Evolutionary conservation across 92 coral and sea anemone species (phyloP).

Genomic region (Isaurus tuberculatus): DNA sequence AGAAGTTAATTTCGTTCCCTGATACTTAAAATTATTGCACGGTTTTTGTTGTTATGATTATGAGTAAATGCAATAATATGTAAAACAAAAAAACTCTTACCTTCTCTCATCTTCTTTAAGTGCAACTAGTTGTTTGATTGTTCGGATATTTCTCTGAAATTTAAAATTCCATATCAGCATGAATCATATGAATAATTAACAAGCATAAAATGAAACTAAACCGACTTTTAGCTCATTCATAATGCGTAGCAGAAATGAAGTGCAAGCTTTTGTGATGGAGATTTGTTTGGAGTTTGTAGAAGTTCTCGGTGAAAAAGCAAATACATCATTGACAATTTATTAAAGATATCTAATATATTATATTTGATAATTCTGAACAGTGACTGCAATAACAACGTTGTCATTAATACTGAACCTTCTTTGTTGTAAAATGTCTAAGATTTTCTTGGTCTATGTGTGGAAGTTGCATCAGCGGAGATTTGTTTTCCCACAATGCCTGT

Average conservation of each 20-base stretch:
- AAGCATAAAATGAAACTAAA: background rate
- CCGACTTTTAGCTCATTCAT: background rate
- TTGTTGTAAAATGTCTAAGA: constrained; percentile 86
- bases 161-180: background rate
- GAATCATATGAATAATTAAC: background rate
- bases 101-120: constrained; percentile 90
- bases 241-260: too few relatives aligned
- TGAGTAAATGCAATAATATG: background rate
- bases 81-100: constrained; percentile 34
- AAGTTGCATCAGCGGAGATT: constrained; percentile 85
- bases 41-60: too few relatives aligned
- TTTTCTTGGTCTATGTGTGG: constrained; percentile 90
- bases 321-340: too few relatives aligned
- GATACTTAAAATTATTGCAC: too few relatives aligned
- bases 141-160: constrained; percentile 85
- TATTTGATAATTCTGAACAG: too few relatives aligned
- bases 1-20: too few relatives aligned
- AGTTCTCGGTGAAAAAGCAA: too few relatives aligned
- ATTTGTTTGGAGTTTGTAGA: too few relatives aligned
- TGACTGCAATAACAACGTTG: too few relatives aligned
- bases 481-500: constrained; percentile 87
- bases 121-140: constrained; percentile 77
- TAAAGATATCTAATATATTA: too few relatives aligned
- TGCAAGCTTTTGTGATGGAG: too few relatives aligned
- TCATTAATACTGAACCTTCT: constrained; percentile 79